Conservation (phyloP, 2,888 invertebrate species). For the Augochlorella aurata region DNA sequence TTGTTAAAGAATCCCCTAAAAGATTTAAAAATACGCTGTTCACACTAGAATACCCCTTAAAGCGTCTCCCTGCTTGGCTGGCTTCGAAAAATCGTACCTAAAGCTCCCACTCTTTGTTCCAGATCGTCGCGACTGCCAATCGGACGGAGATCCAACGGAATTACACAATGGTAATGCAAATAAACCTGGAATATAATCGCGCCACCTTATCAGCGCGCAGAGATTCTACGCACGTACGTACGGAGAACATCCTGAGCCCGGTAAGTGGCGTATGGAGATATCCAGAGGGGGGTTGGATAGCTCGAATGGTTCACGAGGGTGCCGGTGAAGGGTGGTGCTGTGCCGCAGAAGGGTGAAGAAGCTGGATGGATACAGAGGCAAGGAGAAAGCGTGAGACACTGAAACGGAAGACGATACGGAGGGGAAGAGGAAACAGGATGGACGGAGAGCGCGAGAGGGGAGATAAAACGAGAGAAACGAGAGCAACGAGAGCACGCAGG, state of each 20-base stretch:
- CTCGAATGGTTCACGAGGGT: slow-evolving; percentile 72
- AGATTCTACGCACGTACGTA: slow-evolving; percentile 69
- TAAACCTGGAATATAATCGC: slow-evolving; percentile 42
- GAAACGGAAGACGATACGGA: slow-evolving; percentile 53
- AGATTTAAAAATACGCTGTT: slow-evolving; percentile 2
- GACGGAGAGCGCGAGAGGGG: slow-evolving; percentile 43
- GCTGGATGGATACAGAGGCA: slow-evolving; percentile 51
- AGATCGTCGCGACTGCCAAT: neutral
- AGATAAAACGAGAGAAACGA: slow-evolving; percentile 12
- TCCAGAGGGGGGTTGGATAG: slow-evolving; percentile 72
- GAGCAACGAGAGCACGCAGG: slow-evolving; percentile 33
- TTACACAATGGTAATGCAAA: slow-evolving; percentile 34
- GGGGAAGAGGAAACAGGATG: slow-evolving; percentile 27
- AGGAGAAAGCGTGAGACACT: slow-evolving; percentile 42
- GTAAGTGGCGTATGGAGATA: slow-evolving; percentile 80
- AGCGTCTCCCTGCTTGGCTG: neutral
- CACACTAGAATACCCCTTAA: neutral
- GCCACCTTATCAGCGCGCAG: slow-evolving; percentile 44
- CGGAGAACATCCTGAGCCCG: slow-evolving; percentile 76
- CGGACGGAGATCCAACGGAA: slow-evolving; percentile 8
- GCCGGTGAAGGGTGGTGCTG: slow-evolving; percentile 56
- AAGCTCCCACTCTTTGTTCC: neutral
- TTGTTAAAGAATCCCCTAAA: neutral
- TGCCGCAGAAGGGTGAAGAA: slow-evolving; percentile 58
- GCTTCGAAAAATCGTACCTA: neutral